Conservation (phyloP, 2,888 invertebrate species). For the Chromoteleia sp. region DNA sequence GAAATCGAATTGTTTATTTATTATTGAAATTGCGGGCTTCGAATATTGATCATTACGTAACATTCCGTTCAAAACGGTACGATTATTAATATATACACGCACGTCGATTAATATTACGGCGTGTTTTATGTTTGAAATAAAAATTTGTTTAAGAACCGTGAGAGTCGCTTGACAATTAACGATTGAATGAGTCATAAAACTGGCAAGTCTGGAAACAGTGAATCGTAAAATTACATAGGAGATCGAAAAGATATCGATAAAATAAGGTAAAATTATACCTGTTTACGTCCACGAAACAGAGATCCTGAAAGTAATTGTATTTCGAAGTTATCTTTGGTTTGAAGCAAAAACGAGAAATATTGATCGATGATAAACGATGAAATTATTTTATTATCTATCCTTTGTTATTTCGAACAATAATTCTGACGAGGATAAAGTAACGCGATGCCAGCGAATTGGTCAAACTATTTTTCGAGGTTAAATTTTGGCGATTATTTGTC, state of each 20-base stretch:
- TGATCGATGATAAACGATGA: neutral
- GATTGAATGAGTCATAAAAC: conserved; percentile 16
- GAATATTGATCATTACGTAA: no score
- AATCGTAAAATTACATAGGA: conserved; percentile 20
- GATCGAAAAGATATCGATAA: conserved; percentile 6
- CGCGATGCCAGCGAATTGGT: no score
- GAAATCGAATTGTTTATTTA: neutral
- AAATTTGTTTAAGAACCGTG: conserved; percentile 9
- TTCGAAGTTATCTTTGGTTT: neutral
- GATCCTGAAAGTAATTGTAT: neutral
- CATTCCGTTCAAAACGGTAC: no score
- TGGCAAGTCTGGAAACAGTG: conserved; percentile 4
- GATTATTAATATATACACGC: no score
- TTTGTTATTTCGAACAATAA: no score
- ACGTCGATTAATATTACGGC: no score
- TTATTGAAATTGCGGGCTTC: no score
- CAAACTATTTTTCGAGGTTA: no score
- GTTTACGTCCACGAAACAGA: neutral
- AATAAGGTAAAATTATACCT: conserved; percentile 9
- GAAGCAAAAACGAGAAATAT: neutral
- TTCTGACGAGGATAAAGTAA: no score
- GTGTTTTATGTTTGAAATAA: neutral
- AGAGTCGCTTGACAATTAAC: neutral
- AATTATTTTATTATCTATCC: no score
- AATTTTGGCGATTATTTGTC: no score